A percentile compares a stretch with the other conserved stretches of the same genome.
phyloP scores from a whole-genome alignment of 2,888 invertebrate genomes.

The Gandaritis pyraliata region DNA sequence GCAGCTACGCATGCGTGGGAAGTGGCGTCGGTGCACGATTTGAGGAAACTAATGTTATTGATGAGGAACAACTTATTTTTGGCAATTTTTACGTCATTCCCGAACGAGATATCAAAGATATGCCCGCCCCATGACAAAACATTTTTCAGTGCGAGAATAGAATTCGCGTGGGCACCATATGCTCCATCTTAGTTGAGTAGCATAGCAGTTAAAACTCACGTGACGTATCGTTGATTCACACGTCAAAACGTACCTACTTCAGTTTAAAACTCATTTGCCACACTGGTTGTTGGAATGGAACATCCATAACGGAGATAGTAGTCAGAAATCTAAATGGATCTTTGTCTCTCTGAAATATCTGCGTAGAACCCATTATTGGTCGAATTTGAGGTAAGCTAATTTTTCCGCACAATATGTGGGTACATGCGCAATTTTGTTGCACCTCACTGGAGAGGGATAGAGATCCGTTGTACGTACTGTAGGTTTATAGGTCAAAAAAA shows the following conservation, averaged over 20 bases:
- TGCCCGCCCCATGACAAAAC: constrained; percentile 39
- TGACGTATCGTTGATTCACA: not conserved
- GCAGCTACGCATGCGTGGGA: not conserved
- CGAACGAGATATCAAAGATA: constrained; percentile 36
- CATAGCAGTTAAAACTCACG: constrained; percentile 25
- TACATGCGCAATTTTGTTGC: no score
- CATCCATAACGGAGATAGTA: no score
- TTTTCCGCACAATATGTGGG: no score
- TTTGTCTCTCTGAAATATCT: no score
- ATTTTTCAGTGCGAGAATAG: constrained; percentile 35
- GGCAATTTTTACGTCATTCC: constrained; percentile 15
- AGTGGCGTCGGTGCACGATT: constrained; percentile 2
- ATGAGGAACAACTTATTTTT: constrained; percentile 21
- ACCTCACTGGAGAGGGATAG: no score
- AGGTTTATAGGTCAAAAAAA: no score
- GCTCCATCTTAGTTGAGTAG: constrained; percentile 18
- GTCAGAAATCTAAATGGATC: no score
- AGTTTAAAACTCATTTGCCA: not conserved
- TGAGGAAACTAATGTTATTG: constrained; percentile 4
- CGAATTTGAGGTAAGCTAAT: no score
- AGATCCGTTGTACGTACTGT: no score
- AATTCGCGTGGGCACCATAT: constrained; percentile 35
- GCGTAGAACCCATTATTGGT: no score
- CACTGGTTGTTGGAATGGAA: no score
- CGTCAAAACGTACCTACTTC: not conserved